Conservation (phyloP, 2,797 vertebrate genomes). For the Esox lucius region DNA sequence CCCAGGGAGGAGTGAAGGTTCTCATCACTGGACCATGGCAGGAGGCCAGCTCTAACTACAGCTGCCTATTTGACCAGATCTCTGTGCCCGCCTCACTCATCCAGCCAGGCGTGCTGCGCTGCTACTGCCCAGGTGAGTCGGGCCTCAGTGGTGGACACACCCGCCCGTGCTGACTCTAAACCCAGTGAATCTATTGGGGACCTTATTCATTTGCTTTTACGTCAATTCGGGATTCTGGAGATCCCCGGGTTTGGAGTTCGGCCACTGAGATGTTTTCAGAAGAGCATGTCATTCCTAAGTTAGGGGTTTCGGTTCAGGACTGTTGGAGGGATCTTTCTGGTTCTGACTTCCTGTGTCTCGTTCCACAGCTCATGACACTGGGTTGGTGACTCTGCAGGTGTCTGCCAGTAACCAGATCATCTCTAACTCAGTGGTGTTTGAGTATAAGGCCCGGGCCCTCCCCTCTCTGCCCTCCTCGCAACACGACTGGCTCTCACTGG, state of each 20-base stretch:
- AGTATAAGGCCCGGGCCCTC: slow-evolving; percentile 96
- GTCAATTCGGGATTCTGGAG: neutral
- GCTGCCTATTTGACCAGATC: slow-evolving; percentile 98
- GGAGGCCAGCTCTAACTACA: slow-evolving; percentile 96
- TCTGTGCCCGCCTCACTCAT: slow-evolving; percentile 97
- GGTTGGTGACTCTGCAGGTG: slow-evolving; percentile 97
- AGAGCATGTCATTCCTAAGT: neutral
- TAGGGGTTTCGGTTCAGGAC: neutral
- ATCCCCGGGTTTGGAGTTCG: no score
- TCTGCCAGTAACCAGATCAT: slow-evolving; percentile 98
- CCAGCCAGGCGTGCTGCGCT: slow-evolving; percentile 96
- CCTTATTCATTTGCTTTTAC: neutral
- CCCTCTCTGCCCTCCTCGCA: slow-evolving; percentile 96
- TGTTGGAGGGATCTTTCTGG: neutral
- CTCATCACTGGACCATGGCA: slow-evolving; percentile 99
- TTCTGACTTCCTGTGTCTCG: slow-evolving; percentile 28
- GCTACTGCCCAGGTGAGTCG: slow-evolving; percentile 96
- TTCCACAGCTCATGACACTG: slow-evolving; percentile 92
- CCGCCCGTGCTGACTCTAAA: neutral
- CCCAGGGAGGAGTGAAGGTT: slow-evolving; percentile 96
- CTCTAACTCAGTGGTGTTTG: slow-evolving; percentile 98
- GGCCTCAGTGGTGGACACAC: neutral
- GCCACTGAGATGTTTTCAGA: neutral
- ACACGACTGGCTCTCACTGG: slow-evolving; percentile 98
- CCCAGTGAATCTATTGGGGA: neutral